Base-by-base conservation (phyloP, 2,797 vertebrate species). In the Poeciliopsis turneri region DNA sequence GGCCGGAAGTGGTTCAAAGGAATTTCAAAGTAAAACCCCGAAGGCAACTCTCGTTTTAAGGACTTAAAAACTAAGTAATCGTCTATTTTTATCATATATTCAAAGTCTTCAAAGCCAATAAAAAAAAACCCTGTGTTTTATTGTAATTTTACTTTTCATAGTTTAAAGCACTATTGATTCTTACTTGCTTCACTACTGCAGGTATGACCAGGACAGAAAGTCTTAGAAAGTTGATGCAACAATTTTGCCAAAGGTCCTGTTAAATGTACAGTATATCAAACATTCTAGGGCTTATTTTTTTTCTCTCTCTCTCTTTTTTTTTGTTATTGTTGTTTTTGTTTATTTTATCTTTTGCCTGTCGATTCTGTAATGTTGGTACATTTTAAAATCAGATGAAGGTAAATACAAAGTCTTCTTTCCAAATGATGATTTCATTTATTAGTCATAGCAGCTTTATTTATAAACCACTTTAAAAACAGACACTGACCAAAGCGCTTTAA, bases 161-260 rank as follows among this genome's bases (percentile, higher is more conserved):
- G 5, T 33, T 16, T 16, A 20, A 64, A 36, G 30, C 59, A 36
- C 7, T 36, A 3, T 33, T 64, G 8, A 36, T 36, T 64, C 5
- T 10, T 36, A 16, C 59, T 36, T 18, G 59, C 30, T 64, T 64
- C 49, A 51, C 49, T 64, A 10, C 16, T 16, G 30, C 61, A 36
- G 61, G 59, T 20, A 51, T 51, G 7, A 23, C 49, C 49, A 51
- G 20, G 49, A 3, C 49, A 51, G 18, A 16, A 15, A 15, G 28
- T 77, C 81, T 78, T 78, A 59, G 41, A 86, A 90, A 90, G 84
- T 86, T 86, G 84, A 83, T 88, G 83, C 80, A 83, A 85, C 87
- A 86, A 46, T 86, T 87, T 79, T 6, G 57, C 57, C 11, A 33
- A 61, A 16, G 28, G 28, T 16, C 15, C 28, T 61, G 57, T 30